Base-by-base conservation (phyloP, 2,888 invertebrate species). In the Neoaliturus tenellus region DNA sequence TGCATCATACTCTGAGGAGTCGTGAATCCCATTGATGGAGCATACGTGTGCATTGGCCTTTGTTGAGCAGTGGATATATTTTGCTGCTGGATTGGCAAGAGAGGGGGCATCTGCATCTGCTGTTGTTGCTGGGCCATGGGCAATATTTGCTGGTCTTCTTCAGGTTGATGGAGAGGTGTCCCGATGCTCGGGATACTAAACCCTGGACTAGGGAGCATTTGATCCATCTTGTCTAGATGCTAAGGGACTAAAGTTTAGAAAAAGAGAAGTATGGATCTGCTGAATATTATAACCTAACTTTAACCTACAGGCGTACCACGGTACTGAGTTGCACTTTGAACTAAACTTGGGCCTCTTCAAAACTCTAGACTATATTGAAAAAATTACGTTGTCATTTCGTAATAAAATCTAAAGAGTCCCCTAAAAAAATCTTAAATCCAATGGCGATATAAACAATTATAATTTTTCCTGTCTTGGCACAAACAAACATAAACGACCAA, bases 111-210 rank as follows among this genome's bases (percentile, higher is more conserved):
- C 86, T 90, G 91, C 44, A 89, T 90, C 83, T 91, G 91, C 87
- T 96, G 96, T 88, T 96, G 96, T 88, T 94, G 94, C 87, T 96
- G 92, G 0, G 96, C 96, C 92, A 96, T 96, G 75, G 97, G 96
- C 78, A 97, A 92, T 88, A 97, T 97, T 90, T 96, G 95, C 90
- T 97, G 97, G 90, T 98, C 98, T 89, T 97, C 97, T 90, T 97
- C 97, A 25, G 96, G 96, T 89, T 97, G 97, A 92, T 97, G 97
- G 20, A 97, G 90, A 1, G 98, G 97, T 6, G 97, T 98, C 82
- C 96, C 97, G 90, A 98, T 96, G 89, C 97, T 97, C 86, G 97
- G 97, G 90, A 97, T 97, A 88, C 96, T 96, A 89, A 95, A 95
- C 86, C 96, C 96, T 25, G 97, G 97, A 91, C 97, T 97, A 35